Conservation (phyloP, 1,140 invertebrate species). For the Phortica variegata region DNA sequence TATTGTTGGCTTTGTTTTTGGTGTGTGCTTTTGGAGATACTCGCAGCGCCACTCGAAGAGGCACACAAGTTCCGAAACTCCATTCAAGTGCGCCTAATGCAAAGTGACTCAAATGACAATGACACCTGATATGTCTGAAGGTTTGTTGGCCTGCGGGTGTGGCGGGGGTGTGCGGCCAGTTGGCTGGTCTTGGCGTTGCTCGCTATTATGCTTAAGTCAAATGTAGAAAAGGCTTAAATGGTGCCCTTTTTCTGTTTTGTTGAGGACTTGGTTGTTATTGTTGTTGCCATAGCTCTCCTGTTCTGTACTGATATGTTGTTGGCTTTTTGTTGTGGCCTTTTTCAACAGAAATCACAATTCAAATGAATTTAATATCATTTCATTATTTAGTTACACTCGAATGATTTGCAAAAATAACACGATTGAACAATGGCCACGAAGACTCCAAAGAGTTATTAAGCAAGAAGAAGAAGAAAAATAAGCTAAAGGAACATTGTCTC, state of each 20-base stretch:
- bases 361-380: slow-evolving; percentile 57
- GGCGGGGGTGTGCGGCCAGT: no score
- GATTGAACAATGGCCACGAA: slow-evolving; percentile 19
- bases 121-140: slow-evolving; percentile 52
- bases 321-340: slow-evolving; percentile 19
- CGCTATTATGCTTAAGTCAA: no score
- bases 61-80: slow-evolving; percentile 26
- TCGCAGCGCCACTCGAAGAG: neutral
- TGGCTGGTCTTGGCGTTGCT: no score
- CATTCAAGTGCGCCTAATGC: slow-evolving; percentile 46
- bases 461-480: neutral
- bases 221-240: no score
- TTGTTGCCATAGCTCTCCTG: slow-evolving; percentile 5
- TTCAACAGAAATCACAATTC: slow-evolving; percentile 57
- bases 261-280: slow-evolving; percentile 13
- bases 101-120: slow-evolving; percentile 56
- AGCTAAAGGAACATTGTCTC: neutral
- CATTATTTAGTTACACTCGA: slow-evolving; percentile 56
- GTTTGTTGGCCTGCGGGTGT: no score
- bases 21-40: neutral
- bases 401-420: slow-evolving; percentile 48
- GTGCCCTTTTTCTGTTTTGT: neutral
- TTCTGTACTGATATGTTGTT: slow-evolving; percentile 12
- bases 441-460: no score
- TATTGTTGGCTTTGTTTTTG: neutral